Evolutionary conservation across 2,797 vertebrate genomes (phyloP).

Genomic region (Morus bassanus): DNA sequence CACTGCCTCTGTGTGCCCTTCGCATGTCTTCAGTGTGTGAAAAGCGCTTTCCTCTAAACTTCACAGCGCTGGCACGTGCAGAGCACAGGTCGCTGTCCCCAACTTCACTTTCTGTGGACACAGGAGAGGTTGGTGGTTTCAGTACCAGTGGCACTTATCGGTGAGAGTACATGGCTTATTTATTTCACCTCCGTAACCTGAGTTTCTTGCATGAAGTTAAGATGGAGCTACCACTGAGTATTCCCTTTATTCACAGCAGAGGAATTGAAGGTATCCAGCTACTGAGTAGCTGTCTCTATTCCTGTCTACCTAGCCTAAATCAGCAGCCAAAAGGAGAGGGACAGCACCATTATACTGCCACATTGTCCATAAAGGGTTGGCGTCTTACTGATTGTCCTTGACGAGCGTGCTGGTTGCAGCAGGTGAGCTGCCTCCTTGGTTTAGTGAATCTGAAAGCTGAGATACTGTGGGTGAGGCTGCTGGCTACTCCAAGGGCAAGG

Average conservation of each 20-base stretch:
- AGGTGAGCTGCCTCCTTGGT: background rate
- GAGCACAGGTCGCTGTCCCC: background rate
- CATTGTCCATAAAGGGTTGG: background rate
- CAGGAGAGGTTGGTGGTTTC: background rate
- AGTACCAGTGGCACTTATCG: background rate
- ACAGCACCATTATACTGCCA: background rate
- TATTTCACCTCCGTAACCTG: background rate
- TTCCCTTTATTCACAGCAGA: background rate
- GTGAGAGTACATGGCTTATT: background rate
- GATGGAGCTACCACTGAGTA: background rate
- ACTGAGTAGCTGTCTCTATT: background rate
- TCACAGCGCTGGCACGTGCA: rapidly evolving
- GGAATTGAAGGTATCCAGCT: background rate
- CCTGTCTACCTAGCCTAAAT: background rate
- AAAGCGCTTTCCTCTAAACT: background rate
- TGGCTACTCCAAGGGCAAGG: background rate
- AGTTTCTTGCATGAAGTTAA: background rate
- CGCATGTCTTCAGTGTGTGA: rapidly evolving
- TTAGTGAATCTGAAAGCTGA: background rate
- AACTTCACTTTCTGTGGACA: rapidly evolving
- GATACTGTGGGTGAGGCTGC: background rate
- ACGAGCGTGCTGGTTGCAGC: background rate
- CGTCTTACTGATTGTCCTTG: background rate
- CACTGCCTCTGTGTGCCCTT: background rate
- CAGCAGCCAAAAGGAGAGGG: background rate